These are phyloP conservation scores for Liolophura sinensis DNA, from an alignment of 1,140 invertebrate genomes.

Conservation along the genomic window DNA sequence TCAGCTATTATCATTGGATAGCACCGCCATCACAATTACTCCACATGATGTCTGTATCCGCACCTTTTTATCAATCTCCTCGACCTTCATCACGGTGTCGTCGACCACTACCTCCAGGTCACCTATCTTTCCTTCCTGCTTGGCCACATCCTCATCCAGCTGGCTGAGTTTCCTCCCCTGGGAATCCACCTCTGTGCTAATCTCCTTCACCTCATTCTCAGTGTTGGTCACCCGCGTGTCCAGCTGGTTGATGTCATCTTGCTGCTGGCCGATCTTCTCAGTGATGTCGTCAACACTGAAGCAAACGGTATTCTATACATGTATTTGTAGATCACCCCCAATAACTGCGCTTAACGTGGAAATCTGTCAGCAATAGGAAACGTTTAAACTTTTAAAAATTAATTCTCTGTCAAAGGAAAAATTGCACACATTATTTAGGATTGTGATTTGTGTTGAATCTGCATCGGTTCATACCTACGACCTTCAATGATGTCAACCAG, in stretches of 20 bases:
- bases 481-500: constrained; percentile 31
- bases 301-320: background rate
- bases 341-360: background rate
- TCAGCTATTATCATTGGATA: background rate
- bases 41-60: background rate
- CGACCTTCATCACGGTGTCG: constrained; percentile 39
- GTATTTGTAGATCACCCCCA: background rate
- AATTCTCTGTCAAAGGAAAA: background rate
- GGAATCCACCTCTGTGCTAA: constrained; percentile 22
- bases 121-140: constrained; percentile 33
- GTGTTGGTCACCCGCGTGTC: constrained; percentile 21
- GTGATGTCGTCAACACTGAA: constrained; percentile 27
- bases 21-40: background rate
- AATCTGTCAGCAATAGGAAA: background rate
- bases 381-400: background rate
- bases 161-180: constrained; percentile 33
- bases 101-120: constrained; percentile 33
- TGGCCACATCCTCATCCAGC: constrained; percentile 27
- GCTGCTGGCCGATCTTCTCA: constrained; percentile 19
- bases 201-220: constrained; percentile 25
- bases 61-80: constrained; percentile 49
- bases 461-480: constrained; percentile 20
- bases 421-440: background rate
- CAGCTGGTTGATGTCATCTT: constrained; percentile 24
- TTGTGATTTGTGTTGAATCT: background rate